Evolutionary conservation across 2,797 vertebrate genomes (phyloP), one percentile per base, ranked within the genome.

Genomic region (Hylomyscus alleni): DNA sequence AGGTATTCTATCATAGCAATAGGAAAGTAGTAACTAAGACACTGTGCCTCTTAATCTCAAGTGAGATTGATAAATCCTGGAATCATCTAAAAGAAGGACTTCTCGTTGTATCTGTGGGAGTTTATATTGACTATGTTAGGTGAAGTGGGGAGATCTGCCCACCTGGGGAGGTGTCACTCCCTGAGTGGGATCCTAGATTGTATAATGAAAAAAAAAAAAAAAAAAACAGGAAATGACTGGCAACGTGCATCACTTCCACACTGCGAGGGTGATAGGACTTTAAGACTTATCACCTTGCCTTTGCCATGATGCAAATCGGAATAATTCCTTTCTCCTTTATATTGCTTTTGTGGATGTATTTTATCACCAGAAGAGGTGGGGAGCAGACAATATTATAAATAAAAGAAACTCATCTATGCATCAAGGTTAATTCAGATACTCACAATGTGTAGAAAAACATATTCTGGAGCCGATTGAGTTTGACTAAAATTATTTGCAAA

Each of bases 401-500:
- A 47, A 50, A 80, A 60, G 20, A 60, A 47, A 19, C 1, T 34
- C 24, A 31, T 62, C 29, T 22, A 85, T 65, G 5, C 15, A 77
- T 20, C 40, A 17, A 37, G 5, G 31, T 69, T 82, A 90, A 44
- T 80, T 94, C 56, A 75, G 40, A 54, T 62, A 37, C 83, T 91
- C 69, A 72, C 11, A 84, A 65, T 60, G 58, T 60, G 58, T 69
- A 92, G 19, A 37, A 83, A 65, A 76, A 90, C 65, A 37, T 13
- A 76, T 85, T 81, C 14, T 77, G 65, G 26, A 81, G 4, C 34
- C 77, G 34, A 6, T 92, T 89, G 52, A 89, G 4, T 85, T 93
- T 90, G 11, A 85, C 65, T 67, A 0, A 52, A 85, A 29, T 88
- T 54, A 84, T 93, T 93, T 91, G 44, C 88, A 80, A 84, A 86